Conservation (phyloP, 1,140 invertebrate genomes). For the Homalodisca vitripennis region DNA sequence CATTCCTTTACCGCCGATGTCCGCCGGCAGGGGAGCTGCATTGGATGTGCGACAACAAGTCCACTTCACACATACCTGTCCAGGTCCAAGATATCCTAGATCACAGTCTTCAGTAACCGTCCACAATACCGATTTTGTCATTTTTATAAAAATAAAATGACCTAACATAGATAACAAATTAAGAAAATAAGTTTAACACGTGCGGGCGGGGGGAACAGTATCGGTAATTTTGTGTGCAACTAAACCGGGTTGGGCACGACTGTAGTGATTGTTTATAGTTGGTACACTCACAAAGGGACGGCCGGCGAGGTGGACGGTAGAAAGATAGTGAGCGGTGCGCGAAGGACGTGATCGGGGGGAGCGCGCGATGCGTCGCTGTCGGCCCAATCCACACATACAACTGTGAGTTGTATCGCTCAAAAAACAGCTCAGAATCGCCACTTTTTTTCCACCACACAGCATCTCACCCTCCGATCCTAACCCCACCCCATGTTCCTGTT, state of each 20-base stretch:
- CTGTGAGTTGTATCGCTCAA: constrained; percentile 35
- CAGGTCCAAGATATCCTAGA: no score
- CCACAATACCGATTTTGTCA: no score
- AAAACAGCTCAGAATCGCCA: constrained; percentile 35
- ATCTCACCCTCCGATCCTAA: constrained; percentile 26
- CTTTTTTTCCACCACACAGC: no score
- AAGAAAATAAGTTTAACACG: no score
- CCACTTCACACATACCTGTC: neutral
- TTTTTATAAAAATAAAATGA: neutral
- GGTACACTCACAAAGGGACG: neutral
- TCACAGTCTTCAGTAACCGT: neutral
- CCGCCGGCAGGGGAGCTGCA: constrained; percentile 54
- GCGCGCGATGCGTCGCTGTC: constrained; percentile 51
- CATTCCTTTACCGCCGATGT: constrained; percentile 48
- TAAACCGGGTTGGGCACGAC: neutral
- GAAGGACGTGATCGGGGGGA: no score
- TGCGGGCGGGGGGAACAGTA: neutral
- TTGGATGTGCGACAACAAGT: constrained; percentile 38
- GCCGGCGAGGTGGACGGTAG: neutral
- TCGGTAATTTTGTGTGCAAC: neutral
- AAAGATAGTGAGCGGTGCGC: constrained; percentile 40
- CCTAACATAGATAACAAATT: neutral
- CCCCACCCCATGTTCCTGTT: constrained; percentile 33
- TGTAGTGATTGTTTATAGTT: constrained; percentile 18
- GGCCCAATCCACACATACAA: constrained; percentile 35